A percentile compares a stretch with the other conserved stretches of the same genome.
These are phyloP conservation scores for Chaitophorus viminalis DNA, from an alignment of 2,888 invertebrate species.

Conservation along the genomic window DNA sequence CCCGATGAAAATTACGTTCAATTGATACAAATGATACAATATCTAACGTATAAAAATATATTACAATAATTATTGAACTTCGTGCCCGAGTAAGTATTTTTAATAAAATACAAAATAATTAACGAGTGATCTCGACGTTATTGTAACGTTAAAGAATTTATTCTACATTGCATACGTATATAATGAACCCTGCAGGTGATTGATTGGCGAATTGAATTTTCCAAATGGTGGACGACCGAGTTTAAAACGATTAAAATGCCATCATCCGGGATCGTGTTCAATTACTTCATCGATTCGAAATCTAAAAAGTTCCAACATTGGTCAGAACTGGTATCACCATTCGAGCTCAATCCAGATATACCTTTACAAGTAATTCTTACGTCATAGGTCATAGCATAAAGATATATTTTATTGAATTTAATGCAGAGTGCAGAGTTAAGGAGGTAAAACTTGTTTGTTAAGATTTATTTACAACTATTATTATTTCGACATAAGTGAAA, in stretches of 20 bases:
- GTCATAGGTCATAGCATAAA: background rate
- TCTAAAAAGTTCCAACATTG: conserved; percentile 87
- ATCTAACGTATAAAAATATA: too few relatives aligned
- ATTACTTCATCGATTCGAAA: conserved; percentile 87
- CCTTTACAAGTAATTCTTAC: conserved; percentile 79
- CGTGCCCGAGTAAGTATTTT: too few relatives aligned
- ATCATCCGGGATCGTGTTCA: conserved; percentile 82
- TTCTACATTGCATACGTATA: background rate
- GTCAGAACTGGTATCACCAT: conserved; percentile 81
- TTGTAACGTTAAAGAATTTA: too few relatives aligned
- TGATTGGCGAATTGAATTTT: conserved; percentile 93
- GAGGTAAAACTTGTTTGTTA: too few relatives aligned
- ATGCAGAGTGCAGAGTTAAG: too few relatives aligned
- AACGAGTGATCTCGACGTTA: too few relatives aligned
- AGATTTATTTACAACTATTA: too few relatives aligned
- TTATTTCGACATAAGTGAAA: too few relatives aligned
- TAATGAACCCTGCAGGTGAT: conserved; percentile 73
- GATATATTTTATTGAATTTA: background rate
- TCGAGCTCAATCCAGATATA: conserved; percentile 86
- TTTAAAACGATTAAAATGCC: conserved; percentile 93
- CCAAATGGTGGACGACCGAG: conserved; percentile 93
- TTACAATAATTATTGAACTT: too few relatives aligned
- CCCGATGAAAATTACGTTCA: too few relatives aligned
- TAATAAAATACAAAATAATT: too few relatives aligned
- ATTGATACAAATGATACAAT: too few relatives aligned